phyloP scores from a whole-genome alignment of 2,113 vertebrate species.

The Cebidichthys violaceus region DNA sequence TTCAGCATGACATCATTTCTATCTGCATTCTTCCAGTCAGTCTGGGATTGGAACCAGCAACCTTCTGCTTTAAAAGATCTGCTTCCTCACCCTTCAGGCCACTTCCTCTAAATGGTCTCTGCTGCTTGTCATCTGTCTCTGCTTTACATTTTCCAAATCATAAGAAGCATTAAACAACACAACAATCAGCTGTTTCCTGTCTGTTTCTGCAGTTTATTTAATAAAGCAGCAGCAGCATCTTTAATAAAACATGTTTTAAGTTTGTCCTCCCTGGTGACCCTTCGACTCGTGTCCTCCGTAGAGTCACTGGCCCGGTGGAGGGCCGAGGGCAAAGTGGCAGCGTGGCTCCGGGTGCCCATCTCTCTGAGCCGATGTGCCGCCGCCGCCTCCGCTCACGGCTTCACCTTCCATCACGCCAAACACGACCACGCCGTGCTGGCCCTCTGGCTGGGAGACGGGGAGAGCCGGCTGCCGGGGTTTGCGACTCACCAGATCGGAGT shows the following conservation, averaged over 20 bases:
- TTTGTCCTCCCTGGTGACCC: background rate
- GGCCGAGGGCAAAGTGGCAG: constrained; percentile 83
- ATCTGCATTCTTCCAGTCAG: background rate
- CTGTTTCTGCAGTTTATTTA: background rate
- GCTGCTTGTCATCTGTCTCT: constrained; percentile 9
- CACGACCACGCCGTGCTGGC: constrained; percentile 81
- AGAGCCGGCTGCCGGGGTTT: constrained; percentile 87
- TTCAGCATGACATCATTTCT: background rate
- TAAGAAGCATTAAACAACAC: background rate
- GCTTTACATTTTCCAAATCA: background rate
- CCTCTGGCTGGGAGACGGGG: constrained; percentile 88
- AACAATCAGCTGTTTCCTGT: background rate
- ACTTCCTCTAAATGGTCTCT: background rate
- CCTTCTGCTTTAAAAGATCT: background rate
- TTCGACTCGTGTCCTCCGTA: constrained; percentile 53
- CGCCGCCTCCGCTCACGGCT: constrained; percentile 87
- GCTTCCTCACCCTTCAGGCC: background rate
- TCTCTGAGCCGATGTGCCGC: constrained; percentile 84
- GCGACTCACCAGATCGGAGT: constrained; percentile 95
- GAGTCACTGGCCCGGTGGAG: constrained; percentile 87
- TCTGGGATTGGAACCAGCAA: background rate
- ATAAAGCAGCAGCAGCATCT: background rate
- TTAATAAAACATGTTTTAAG: background rate
- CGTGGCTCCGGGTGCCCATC: constrained; percentile 92
- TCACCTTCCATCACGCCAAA: constrained; percentile 91